A percentile compares a stretch with the other conserved stretches of the same genome.
phyloP scores from a whole-genome alignment of 2,113 vertebrate genomes.

The Theristicus caerulescens region DNA sequence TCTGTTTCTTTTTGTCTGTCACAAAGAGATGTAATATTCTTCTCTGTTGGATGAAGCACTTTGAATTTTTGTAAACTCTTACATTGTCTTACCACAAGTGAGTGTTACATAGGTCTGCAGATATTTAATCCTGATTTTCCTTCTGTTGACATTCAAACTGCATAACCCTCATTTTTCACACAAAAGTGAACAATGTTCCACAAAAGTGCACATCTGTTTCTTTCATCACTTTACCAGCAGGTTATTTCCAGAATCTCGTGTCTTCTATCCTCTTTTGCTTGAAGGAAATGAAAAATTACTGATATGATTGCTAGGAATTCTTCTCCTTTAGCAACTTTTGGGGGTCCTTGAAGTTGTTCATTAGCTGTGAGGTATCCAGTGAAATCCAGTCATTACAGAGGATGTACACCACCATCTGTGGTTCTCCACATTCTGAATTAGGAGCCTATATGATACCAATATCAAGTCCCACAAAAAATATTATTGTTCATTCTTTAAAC shows the following conservation, averaged over 20 bases:
- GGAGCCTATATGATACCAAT: neutral
- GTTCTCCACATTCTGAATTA: neutral
- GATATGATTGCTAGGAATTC: neutral
- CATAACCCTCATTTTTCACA: neutral
- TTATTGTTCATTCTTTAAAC: neutral
- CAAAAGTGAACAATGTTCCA: neutral
- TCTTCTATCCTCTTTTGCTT: neutral
- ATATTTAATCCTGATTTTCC: neutral
- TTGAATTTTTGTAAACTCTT: neutral
- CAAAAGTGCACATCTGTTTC: neutral
- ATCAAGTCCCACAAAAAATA: neutral
- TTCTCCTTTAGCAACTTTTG: neutral
- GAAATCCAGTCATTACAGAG: neutral
- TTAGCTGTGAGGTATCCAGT: neutral
- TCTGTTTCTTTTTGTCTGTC: neutral
- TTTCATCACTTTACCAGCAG: neutral
- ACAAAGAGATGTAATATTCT: neutral
- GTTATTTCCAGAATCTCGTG: constrained; percentile 3
- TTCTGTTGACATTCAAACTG: neutral
- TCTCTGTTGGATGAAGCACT: neutral
- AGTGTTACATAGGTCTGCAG: neutral
- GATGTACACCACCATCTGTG: neutral
- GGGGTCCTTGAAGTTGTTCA: neutral
- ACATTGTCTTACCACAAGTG: neutral
- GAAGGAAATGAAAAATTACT: neutral